A percentile compares a stretch with the other conserved stretches of the same genome.
Evolutionary conservation across 2,888 invertebrate species (phyloP).

Genomic region (Piscicola geometra): DNA sequence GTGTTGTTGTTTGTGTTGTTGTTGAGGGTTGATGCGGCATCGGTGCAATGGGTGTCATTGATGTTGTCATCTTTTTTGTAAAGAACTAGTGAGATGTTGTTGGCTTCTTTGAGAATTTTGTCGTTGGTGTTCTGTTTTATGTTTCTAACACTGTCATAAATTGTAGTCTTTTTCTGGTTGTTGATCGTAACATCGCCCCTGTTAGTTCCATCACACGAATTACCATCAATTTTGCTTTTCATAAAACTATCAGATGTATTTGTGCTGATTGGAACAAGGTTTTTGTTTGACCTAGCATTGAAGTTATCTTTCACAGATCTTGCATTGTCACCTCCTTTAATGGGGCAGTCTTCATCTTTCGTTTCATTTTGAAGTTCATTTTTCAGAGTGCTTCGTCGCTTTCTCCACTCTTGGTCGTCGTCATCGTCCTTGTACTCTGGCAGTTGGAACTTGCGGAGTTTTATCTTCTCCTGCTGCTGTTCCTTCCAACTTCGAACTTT

Average conservation of each 20-base stretch:
- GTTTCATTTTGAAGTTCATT: neutral
- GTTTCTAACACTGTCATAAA: neutral
- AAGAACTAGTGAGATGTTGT: neutral
- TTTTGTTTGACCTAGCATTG: no score
- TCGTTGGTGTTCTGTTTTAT: neutral
- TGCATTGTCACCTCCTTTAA: no score
- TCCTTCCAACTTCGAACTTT: conserved; percentile 24
- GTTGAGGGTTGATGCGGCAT: neutral
- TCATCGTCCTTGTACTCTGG: conserved; percentile 19
- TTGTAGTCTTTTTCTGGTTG: no score
- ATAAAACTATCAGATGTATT: no score
- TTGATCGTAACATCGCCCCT: neutral
- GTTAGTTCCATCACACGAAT: neutral
- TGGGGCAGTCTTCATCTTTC: neutral
- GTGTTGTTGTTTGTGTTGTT: conserved; percentile 8
- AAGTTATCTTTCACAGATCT: no score
- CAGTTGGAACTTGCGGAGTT: neutral
- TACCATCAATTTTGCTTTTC: no score
- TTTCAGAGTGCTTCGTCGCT: neutral
- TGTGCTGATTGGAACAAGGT: neutral
- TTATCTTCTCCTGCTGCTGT: neutral
- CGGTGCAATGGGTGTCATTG: neutral
- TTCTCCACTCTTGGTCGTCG: conserved; percentile 29
- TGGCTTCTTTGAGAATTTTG: neutral
- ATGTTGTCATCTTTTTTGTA: neutral